Evolutionary conservation across 1,140 invertebrate genomes (phyloP).

Genomic region (Cardiocondyla obscurior): DNA sequence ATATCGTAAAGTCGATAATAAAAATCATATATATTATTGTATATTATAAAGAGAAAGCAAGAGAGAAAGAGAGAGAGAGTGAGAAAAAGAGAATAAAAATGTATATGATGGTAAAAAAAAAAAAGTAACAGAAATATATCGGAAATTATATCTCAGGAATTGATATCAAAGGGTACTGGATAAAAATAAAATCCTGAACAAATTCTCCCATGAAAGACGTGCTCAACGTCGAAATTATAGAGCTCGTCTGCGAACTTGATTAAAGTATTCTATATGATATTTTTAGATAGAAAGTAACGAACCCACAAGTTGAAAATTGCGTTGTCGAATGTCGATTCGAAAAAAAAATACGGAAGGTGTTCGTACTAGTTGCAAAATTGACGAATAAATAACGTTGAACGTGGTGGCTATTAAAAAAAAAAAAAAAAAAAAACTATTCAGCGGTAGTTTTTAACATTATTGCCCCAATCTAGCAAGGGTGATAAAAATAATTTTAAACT

Average conservation of each 20-base stretch:
- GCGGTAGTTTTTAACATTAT: no score
- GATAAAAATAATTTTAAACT: no score
- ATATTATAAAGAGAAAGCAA: background rate
- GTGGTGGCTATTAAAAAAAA: no score
- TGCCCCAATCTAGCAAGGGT: no score
- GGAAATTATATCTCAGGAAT: background rate
- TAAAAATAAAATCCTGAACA: slow-evolving; percentile 23
- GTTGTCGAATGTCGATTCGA: background rate
- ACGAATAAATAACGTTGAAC: background rate
- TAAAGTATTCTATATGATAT: slow-evolving; percentile 25
- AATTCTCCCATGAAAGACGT: slow-evolving; percentile 11
- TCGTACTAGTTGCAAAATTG: background rate
- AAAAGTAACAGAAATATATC: background rate
- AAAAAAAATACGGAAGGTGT: background rate
- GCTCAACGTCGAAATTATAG: slow-evolving; percentile 34
- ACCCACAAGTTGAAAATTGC: background rate
- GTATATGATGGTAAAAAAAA: background rate
- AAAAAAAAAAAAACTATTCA: no score
- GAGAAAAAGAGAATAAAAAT: no score
- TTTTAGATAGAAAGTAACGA: slow-evolving; percentile 6
- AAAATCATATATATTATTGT: background rate
- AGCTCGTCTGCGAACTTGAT: slow-evolving; percentile 6
- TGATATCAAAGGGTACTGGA: background rate
- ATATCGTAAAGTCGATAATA: background rate
- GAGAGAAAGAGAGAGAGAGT: no score